Percentiles rank a stretch among this genome's conserved stretches.
Conservation (phyloP, 2,888 invertebrate species). For the Leptopterna dolabrata region DNA sequence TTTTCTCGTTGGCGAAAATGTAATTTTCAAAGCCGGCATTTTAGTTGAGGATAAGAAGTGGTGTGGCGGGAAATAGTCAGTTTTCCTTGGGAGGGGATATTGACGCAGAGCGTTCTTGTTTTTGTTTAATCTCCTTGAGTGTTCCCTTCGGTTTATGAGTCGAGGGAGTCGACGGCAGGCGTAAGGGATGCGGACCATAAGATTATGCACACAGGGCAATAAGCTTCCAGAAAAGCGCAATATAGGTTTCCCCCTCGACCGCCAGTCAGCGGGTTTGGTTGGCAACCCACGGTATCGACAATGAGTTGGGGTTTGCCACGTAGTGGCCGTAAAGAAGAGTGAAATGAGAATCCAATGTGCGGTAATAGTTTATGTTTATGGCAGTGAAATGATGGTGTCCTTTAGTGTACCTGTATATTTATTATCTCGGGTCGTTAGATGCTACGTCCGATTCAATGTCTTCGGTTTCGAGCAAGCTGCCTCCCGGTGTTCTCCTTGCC, state of each 20-base stretch:
- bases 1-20: too few relatives aligned
- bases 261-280: conserved; percentile 11
- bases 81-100: background rate
- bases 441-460: too few relatives aligned
- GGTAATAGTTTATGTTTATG: background rate
- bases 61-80: too few relatives aligned
- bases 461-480: too few relatives aligned
- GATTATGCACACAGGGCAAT: conserved; percentile 41
- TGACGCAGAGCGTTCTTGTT: conserved; percentile 10
- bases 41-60: background rate
- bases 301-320: background rate
- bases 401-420: too few relatives aligned
- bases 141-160: conserved; percentile 39
- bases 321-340: background rate
- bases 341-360: background rate
- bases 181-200: background rate
- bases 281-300: background rate
- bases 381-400: background rate
- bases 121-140: conserved; percentile 47
- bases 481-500: too few relatives aligned
- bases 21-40: background rate
- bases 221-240: background rate
- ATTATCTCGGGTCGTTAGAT: too few relatives aligned
- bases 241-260: background rate
- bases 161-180: background rate